Conservation (phyloP, 2,888 invertebrate genomes). For the Brachyptera risi region DNA sequence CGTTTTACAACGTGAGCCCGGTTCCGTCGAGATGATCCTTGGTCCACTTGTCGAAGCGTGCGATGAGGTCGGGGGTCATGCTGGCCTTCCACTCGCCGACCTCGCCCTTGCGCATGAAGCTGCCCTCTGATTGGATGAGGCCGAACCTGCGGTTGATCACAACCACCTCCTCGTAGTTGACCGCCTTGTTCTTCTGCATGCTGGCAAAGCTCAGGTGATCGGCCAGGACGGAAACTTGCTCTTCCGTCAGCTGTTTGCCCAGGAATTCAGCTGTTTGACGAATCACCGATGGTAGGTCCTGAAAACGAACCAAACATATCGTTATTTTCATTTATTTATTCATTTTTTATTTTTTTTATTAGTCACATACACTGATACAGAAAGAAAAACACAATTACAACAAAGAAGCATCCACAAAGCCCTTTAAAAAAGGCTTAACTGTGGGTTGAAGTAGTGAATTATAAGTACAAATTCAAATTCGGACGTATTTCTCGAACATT, state of each 20-base stretch:
- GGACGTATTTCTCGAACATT: too few relatives aligned
- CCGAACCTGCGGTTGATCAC: constrained; percentile 42
- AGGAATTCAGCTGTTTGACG: constrained; percentile 51
- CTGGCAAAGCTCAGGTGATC: constrained; percentile 56
- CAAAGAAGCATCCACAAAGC: too few relatives aligned
- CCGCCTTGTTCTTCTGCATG: constrained; percentile 57
- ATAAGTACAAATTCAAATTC: too few relatives aligned
- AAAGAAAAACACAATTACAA: too few relatives aligned
- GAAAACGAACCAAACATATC: too few relatives aligned
- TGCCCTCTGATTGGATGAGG: constrained; percentile 41
- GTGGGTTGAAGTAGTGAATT: too few relatives aligned
- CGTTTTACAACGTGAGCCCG: constrained; percentile 34
- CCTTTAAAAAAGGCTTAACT: too few relatives aligned
- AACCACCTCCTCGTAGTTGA: constrained; percentile 49
- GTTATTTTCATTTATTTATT: too few relatives aligned
- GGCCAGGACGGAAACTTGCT: constrained; percentile 47
- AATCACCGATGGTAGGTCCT: constrained; percentile 51
- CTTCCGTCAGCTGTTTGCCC: constrained; percentile 45
- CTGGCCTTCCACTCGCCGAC: constrained; percentile 43
- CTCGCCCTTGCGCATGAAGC: constrained; percentile 50
- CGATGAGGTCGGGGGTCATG: constrained; percentile 42
- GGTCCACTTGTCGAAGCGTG: constrained; percentile 52
- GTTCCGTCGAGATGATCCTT: constrained; percentile 40
- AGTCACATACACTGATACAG: too few relatives aligned
- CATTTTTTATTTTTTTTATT: too few relatives aligned